These are phyloP conservation scores for Anthopleura sola DNA, from an alignment of 64 coral and sea anemone genomes.

Conservation along the genomic window DNA sequence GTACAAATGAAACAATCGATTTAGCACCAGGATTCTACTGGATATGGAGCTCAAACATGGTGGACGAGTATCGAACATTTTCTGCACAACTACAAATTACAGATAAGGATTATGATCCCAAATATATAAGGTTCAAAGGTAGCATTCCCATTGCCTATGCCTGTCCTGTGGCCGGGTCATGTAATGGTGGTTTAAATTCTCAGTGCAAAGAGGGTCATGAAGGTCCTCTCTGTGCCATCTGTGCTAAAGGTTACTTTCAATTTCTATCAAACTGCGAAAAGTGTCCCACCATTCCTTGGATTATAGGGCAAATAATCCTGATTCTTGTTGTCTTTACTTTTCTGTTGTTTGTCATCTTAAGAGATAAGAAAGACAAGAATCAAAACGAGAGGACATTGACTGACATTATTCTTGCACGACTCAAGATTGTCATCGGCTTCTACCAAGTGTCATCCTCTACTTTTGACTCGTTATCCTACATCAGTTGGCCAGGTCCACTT, in stretches of 20 bases:
- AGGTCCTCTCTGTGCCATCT: background rate
- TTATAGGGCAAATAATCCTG: slow-evolving; percentile 15
- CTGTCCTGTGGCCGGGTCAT: slow-evolving; percentile 25
- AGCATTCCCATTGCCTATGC: slow-evolving; percentile 17
- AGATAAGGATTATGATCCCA: background rate
- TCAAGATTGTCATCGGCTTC: background rate
- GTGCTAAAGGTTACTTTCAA: slow-evolving; percentile 8
- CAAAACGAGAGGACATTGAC: background rate
- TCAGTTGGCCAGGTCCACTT: background rate
- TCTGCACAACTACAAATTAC: slow-evolving; percentile 22
- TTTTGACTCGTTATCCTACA: background rate
- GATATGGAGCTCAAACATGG: slow-evolving; percentile 7
- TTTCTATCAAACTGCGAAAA: slow-evolving; percentile 38
- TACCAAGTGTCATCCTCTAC: background rate
- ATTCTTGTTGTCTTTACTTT: background rate
- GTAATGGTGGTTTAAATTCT: background rate
- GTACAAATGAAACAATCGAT: slow-evolving; percentile 29
- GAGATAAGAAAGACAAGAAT: slow-evolving; percentile 1
- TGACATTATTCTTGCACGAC: slow-evolving; percentile 7
- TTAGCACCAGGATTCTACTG: slow-evolving; percentile 33
- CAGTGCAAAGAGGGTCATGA: background rate
- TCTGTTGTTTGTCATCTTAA: background rate
- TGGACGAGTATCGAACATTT: background rate
- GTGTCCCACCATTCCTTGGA: slow-evolving; percentile 41
- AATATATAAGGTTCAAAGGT: background rate